Percentiles rank a stretch among this genome's conserved stretches.
These are phyloP conservation scores for Rhopilema esculentum DNA, from an alignment of 30 jellyfish, hydroid and myxozoan species.

Conservation along the genomic window DNA sequence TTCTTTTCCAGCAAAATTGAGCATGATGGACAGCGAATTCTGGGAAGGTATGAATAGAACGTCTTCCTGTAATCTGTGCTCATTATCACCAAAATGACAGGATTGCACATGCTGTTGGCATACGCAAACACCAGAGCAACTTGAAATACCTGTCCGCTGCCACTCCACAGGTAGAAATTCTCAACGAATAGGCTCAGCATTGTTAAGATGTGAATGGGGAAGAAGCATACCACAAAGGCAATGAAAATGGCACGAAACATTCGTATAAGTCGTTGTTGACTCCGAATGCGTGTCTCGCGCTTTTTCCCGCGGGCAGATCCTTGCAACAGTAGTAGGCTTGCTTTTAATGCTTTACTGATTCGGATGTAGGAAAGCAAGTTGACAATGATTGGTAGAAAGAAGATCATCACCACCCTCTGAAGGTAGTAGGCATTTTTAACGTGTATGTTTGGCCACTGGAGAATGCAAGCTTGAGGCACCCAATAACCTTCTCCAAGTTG, in stretches of 20 bases:
- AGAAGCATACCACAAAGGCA: constrained; percentile 74
- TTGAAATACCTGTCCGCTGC: constrained; percentile 52
- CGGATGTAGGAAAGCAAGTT: constrained; percentile 69
- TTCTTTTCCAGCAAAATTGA: not conserved
- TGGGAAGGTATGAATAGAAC: constrained; percentile 67
- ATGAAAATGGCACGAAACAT: constrained; percentile 82
- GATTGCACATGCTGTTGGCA: constrained; percentile 84
- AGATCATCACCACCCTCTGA: constrained; percentile 45
- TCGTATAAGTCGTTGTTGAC: constrained; percentile 75
- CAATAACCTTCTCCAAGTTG: constrained; percentile 70
- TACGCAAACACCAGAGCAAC: constrained; percentile 64
- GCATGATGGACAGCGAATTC: constrained; percentile 33
- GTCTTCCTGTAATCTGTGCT: constrained; percentile 79
- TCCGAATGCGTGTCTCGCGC: constrained; percentile 74
- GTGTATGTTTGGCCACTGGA: constrained; percentile 64
- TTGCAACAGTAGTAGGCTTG: constrained; percentile 59
- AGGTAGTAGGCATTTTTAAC: constrained; percentile 47
- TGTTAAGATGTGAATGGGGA: constrained; percentile 74
- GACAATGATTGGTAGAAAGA: constrained; percentile 81
- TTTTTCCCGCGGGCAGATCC: constrained; percentile 86
- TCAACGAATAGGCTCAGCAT: constrained; percentile 39
- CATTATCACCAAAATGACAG: constrained; percentile 72
- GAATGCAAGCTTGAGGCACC: constrained; percentile 66
- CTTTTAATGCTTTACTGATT: constrained; percentile 69
- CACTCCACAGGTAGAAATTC: constrained; percentile 48